phyloP scores from a whole-genome alignment of 2,888 invertebrate species.

The Diarsia mendica region DNA sequence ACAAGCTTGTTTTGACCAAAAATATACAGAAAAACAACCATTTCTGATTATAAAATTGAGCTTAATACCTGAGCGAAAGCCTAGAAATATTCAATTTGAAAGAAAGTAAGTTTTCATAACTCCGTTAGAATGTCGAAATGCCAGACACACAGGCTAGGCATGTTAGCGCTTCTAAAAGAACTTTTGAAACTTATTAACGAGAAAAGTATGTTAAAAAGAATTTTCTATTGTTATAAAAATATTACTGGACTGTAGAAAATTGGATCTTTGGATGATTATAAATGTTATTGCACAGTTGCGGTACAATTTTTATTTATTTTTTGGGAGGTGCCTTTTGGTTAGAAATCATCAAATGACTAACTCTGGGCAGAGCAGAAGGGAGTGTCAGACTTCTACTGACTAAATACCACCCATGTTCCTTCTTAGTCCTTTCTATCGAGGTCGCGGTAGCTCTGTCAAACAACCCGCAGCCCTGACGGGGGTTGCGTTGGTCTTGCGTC shows the following conservation, averaged over 20 bases:
- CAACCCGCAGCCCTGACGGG: no score
- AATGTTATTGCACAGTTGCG: no score
- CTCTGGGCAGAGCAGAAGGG: no score
- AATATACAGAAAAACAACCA: neutral
- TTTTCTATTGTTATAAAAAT: slow-evolving; percentile 10
- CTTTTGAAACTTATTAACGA: slow-evolving; percentile 40
- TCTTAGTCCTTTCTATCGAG: no score
- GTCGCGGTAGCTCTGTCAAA: no score
- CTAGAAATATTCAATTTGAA: slow-evolving; percentile 14
- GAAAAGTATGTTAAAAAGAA: slow-evolving; percentile 21
- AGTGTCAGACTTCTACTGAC: no score
- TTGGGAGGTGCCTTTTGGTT: no score
- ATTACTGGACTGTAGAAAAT: neutral
- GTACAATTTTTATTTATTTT: no score
- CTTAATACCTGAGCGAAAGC: neutral
- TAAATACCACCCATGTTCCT: no score
- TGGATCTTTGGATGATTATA: neutral
- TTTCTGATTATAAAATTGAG: neutral
- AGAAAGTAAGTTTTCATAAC: slow-evolving; percentile 9
- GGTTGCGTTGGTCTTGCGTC: no score
- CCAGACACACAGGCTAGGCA: slow-evolving; percentile 27
- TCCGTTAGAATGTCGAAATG: slow-evolving; percentile 23
- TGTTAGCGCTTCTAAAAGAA: slow-evolving; percentile 15
- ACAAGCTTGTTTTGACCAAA: no score
- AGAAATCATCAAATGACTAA: no score